phyloP scores from a whole-genome alignment of 2,797 vertebrate species.

The Sciaenops ocellatus region DNA sequence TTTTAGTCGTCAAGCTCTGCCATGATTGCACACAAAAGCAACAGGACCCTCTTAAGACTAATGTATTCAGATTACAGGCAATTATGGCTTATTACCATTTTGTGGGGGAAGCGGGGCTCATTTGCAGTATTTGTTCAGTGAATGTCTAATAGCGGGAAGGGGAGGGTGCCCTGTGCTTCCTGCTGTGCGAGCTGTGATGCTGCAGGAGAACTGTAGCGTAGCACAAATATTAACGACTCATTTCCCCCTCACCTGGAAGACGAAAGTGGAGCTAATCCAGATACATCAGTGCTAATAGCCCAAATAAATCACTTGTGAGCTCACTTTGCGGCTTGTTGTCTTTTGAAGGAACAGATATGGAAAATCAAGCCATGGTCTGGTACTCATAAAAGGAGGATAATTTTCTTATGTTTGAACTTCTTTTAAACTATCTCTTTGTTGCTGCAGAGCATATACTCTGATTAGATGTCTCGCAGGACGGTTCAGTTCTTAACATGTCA shows the following conservation, averaged over 20 bases:
- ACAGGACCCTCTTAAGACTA: constrained; percentile 70
- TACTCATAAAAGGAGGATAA: constrained; percentile 36
- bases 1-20: constrained; percentile 55
- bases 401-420: constrained; percentile 35
- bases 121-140: constrained; percentile 74
- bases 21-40: constrained; percentile 74
- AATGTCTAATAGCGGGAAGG: constrained; percentile 64
- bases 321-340: constrained; percentile 61
- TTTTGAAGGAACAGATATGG: constrained; percentile 61
- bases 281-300: constrained; percentile 73
- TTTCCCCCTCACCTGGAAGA: constrained; percentile 74
- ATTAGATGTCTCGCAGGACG: constrained; percentile 26
- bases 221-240: constrained; percentile 73
- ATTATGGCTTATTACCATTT: constrained; percentile 78
- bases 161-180: constrained; percentile 67
- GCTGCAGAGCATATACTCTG: background rate
- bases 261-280: constrained; percentile 72
- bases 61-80: constrained; percentile 81
- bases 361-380: constrained; percentile 48
- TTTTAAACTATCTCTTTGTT: constrained; percentile 35
- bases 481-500: constrained; percentile 34
- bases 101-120: constrained; percentile 64
- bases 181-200: constrained; percentile 68
- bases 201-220: constrained; percentile 68
- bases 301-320: constrained; percentile 71